Evolutionary conservation across 2,888 invertebrate species (phyloP), one percentile per base, ranked within the genome.

Genomic region (Lepetodrilus schrolli): DNA sequence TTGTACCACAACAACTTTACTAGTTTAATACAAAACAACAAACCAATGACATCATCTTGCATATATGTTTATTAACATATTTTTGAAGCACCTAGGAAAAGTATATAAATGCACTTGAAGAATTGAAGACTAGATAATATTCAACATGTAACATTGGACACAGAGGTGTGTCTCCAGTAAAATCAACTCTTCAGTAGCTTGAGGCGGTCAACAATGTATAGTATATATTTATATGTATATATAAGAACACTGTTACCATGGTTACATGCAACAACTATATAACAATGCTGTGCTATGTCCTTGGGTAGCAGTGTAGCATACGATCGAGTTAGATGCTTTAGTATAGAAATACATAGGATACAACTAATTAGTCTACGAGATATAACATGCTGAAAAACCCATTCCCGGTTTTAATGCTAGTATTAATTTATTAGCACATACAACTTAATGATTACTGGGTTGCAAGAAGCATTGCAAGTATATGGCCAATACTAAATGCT

Each of bases 31-130:
- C 58, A 58, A 4, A 34, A 66, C 17, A 38, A 38, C 17, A 66
- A 36, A 72, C 65, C 47, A 10, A 0, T 26, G 7, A 2, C 8
- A 20, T 69, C 30, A 48, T 74, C 76, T 76, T 76, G 76, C 76
- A 76, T 76, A 76, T 76, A 76, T 76, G 74, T 76, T 76, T 76
- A 76, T 76, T 77, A 74, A 74, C 74, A 74, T 72, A 69, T 70
- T 77, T 65, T 72, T 77, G 74, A 77, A 74, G 77, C 76, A 76
- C 76, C 76, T 76, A 76, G 74, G 76, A 76, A 74, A 76, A 76
- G 74, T 73, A 74, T 76, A 76, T 76, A 76, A 76, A 76, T 76
- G 76, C 76, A 76, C 76, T 76, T 76, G 71, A 75, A 72, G 72
- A 75, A 68, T 73, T 72, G 72, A 76, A 68, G 76, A 76, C 76